A percentile compares a stretch with the other conserved stretches of the same genome.
phyloP scores from a whole-genome alignment of 2,797 vertebrate genomes.

The Bradypus variegatus region DNA sequence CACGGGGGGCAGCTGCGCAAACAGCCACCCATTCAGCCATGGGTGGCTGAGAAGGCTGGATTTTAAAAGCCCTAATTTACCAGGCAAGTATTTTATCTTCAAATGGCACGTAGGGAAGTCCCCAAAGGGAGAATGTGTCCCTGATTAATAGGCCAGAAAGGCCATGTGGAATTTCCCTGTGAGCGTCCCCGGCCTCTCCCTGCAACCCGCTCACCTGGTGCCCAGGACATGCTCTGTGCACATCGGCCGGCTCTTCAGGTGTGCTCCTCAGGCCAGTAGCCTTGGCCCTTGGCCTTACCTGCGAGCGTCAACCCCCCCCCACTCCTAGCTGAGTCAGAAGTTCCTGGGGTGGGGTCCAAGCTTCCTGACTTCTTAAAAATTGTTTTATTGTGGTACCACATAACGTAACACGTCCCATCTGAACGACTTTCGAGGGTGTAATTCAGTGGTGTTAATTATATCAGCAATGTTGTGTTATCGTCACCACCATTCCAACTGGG shows the following conservation, averaged over 20 bases:
- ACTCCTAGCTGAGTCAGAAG: not conserved
- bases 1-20: accelerated
- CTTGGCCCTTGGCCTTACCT: not conserved
- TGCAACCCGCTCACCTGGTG: not conserved
- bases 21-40: no score
- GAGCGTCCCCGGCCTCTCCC: not conserved
- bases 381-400: no score
- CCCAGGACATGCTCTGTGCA: not conserved
- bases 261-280: not conserved
- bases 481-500: not conserved
- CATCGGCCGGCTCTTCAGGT: not conserved
- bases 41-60: no score
- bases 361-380: no score
- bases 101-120: not conserved
- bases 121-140: not conserved
- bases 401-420: no score
- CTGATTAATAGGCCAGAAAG: not conserved
- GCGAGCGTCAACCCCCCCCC: not conserved
- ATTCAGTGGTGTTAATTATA: no score
- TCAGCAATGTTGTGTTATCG: no score
- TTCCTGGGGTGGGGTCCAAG: not conserved
- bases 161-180: not conserved
- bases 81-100: not conserved
- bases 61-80: not conserved
- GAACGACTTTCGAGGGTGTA: no score